Percentiles rank a stretch among this genome's conserved stretches.
phyloP scores from a whole-genome alignment of 2,113 vertebrate species.

The Sylvietta virens region DNA sequence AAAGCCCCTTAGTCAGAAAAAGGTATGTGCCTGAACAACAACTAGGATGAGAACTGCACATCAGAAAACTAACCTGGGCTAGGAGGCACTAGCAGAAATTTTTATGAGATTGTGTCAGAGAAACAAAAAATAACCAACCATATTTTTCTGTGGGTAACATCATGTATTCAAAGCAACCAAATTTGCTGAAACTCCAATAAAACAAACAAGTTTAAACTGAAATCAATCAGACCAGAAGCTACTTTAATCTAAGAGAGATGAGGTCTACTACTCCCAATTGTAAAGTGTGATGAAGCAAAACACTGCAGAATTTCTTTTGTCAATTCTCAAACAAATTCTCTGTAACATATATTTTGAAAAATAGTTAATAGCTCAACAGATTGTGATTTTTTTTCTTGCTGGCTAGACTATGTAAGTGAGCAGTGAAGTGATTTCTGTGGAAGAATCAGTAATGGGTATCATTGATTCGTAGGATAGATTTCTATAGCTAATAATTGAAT shows the following conservation, averaged over 20 bases:
- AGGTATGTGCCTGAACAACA: not conserved
- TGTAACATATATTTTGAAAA: not conserved
- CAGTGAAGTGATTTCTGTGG: not conserved
- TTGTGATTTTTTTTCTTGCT: not conserved
- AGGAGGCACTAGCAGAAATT: not conserved
- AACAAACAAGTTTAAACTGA: not conserved
- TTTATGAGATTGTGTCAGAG: slow-evolving; percentile 33
- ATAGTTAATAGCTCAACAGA: not conserved
- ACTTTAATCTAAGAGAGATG: not conserved
- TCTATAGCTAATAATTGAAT: not conserved
- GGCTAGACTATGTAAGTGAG: not conserved
- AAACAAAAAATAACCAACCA: not conserved
- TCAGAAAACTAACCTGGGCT: slow-evolving; percentile 8
- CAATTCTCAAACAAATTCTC: not conserved
- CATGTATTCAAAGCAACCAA: not conserved
- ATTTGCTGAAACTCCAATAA: not conserved
- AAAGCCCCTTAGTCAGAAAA: not conserved
- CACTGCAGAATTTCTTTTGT: not conserved
- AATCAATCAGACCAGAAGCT: not conserved
- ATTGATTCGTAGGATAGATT: not conserved
- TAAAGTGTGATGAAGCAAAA: not conserved
- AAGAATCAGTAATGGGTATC: not conserved
- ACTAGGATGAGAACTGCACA: not conserved
- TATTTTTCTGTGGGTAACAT: not conserved
- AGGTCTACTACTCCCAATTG: not conserved